Conservation (phyloP, 2,888 invertebrate genomes). For the Julus scanicus region DNA sequence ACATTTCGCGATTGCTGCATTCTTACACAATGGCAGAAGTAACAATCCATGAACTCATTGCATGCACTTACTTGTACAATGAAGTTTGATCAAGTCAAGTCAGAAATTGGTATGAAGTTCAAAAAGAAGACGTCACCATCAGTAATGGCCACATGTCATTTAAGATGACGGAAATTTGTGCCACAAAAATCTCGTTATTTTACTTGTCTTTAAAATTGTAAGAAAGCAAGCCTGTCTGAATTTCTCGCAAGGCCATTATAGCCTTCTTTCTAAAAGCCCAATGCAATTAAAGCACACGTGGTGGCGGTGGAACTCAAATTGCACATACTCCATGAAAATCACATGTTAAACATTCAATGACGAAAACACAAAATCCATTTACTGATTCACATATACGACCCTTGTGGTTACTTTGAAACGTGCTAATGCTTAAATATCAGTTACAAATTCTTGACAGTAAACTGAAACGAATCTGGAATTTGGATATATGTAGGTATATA, state of each 20-base stretch:
- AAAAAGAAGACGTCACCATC: background rate
- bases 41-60: background rate
- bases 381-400: background rate
- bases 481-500: no score
- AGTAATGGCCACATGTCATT: background rate
- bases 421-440: background rate
- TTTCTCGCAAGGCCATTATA: background rate
- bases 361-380: slow-evolving; percentile 20
- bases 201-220: background rate
- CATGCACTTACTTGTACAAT: background rate
- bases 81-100: background rate
- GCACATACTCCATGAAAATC: background rate
- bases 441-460: background rate
- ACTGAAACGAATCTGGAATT: no score
- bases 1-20: background rate
- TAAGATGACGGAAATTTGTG: background rate
- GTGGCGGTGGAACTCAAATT: background rate
- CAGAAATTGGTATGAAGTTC: background rate
- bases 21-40: background rate
- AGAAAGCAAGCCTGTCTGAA: background rate
- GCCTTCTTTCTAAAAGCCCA: background rate
- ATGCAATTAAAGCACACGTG: background rate
- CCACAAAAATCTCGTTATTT: background rate
- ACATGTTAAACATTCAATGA: background rate
- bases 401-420: slow-evolving; percentile 4